Evolutionary conservation across 2,797 vertebrate genomes (phyloP).

Genomic region (Heteromormyrus szaboi): DNA sequence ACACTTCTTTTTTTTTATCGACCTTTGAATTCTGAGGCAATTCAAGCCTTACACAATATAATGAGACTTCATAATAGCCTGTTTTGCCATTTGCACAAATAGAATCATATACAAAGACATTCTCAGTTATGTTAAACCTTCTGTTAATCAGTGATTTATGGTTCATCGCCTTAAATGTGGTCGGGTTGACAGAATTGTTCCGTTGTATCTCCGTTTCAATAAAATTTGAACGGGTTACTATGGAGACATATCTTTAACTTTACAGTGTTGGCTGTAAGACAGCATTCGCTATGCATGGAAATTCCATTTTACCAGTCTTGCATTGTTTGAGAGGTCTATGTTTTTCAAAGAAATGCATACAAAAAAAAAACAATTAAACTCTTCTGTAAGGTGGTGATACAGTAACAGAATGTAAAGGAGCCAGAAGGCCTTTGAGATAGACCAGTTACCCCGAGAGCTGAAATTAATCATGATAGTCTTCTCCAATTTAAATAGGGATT

Average conservation of each 20-base stretch:
- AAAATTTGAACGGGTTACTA: not conserved
- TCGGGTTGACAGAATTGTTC: not conserved
- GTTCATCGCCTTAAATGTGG: not conserved
- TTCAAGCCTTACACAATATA: not conserved
- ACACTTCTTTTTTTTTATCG: not conserved
- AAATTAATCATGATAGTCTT: slow-evolving; percentile 7
- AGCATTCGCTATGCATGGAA: not conserved
- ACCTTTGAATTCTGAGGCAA: not conserved
- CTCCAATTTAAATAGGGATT: not conserved
- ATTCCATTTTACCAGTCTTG: not conserved
- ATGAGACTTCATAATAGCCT: not conserved
- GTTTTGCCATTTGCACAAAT: not conserved
- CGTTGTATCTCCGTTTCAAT: not conserved
- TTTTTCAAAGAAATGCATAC: not conserved
- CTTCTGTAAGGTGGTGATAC: not conserved
- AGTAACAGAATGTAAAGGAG: not conserved
- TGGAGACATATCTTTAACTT: not conserved
- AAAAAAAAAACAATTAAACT: slow-evolving; percentile 1
- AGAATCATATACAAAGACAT: not conserved
- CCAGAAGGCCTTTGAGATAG: not conserved
- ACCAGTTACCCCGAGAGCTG: not conserved
- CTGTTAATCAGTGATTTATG: not conserved
- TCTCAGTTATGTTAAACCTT: not conserved
- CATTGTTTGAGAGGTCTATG: not conserved
- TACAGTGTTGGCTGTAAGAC: not conserved